Evolutionary conservation across 1,140 invertebrate species (phyloP), one percentile per base, ranked within the genome.

Genomic region (Leptinotarsa defecta): DNA sequence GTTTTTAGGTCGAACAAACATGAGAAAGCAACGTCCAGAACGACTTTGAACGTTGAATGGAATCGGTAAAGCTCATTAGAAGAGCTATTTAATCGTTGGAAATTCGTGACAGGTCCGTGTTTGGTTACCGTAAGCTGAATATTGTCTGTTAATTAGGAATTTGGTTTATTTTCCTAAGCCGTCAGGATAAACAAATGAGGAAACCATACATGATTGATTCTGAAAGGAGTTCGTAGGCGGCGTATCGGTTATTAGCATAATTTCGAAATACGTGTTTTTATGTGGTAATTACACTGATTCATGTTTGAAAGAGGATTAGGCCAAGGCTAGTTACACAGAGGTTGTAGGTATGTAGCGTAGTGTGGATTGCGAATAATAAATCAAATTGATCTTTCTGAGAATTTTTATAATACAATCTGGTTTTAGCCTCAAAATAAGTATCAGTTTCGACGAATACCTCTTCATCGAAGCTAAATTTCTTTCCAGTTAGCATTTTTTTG

Each of bases 91-190:
- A 68, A 68, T 68, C 67, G 43, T 27, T 68, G 13, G 27, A 48
- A 68, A 43, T 68, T 68, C 67, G 8, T 68, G 67, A 68, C 24
- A 68, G 43, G 15, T 68, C 24, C 20, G 34, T 68, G 67, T 68
- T 68, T 68, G 24, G 67, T 48, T 68, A 43, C n/a, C 67, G 67
- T 43, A 43, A n/a, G 24, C 15, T 68, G 43, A 68, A 68, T 68
- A 68, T 68, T 68, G 43, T 68, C 19, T 48, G 67, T 68, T 68
- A 68, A 43, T 68, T 68, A 20, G 34, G 34, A 43, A 57, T 57
- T 57, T 4, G 24, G 43, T 68, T 68, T 68, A 68, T 68, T 68
- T 68, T 68, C 34, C 52, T 57, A 57, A 57, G 52, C 52, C 13
- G 52, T 57, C 52, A 57, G 52, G n/a, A 57, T 57, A 57, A 57